These are phyloP conservation scores for Isurus oxyrinchus DNA, from an alignment of 2,113 vertebrate genomes.

Conservation along the genomic window DNA sequence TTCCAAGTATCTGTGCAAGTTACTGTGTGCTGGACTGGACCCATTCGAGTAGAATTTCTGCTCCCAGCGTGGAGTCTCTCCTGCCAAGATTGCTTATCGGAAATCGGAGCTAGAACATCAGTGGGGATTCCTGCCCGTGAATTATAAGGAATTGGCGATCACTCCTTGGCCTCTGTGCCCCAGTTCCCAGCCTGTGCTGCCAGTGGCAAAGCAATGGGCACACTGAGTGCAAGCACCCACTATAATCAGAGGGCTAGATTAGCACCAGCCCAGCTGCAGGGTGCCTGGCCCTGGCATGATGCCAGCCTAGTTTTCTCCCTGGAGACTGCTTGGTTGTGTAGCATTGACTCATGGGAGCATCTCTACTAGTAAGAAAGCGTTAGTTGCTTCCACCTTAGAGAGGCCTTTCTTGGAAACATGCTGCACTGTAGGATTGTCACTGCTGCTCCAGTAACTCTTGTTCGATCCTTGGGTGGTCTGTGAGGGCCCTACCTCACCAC, in stretches of 20 bases:
- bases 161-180: neutral
- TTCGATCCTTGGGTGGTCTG: neutral
- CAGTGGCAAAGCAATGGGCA: neutral
- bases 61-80: neutral
- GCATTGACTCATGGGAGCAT: neutral
- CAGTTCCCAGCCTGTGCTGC: neutral
- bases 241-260: neutral
- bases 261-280: neutral
- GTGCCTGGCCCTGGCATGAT: neutral
- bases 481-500: neutral
- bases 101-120: neutral
- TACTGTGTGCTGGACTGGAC: too few relatives aligned
- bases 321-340: neutral
- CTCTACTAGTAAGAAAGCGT: neutral
- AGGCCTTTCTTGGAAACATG: neutral
- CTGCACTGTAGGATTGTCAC: neutral
- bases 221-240: neutral
- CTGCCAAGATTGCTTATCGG: neutral
- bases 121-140: neutral
- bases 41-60: neutral
- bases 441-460: neutral
- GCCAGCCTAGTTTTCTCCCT: neutral
- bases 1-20: neutral
- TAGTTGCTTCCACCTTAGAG: neutral
- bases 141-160: too few relatives aligned